Percentiles rank a stretch among this genome's conserved stretches.
phyloP scores from a whole-genome alignment of 2,797 vertebrate genomes.

The Lagorchestes hirsutus region DNA sequence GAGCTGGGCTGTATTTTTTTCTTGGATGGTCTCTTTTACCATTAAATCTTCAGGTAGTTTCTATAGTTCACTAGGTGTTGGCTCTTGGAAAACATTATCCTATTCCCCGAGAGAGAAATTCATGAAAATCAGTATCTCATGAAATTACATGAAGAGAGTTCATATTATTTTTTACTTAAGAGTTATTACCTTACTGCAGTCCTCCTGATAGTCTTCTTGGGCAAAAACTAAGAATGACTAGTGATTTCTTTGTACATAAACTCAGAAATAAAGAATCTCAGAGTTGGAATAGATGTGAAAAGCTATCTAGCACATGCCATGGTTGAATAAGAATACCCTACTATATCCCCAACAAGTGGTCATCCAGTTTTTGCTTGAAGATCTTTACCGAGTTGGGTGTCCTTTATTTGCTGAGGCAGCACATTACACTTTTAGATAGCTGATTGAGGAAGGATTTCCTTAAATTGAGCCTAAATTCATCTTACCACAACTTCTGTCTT shows the following conservation, averaged over 20 bases:
- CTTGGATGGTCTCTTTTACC: neutral
- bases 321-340: neutral
- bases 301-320: neutral
- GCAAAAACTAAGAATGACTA: slow-evolving; percentile 31
- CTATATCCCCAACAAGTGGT: neutral
- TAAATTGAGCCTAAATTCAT: neutral
- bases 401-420: neutral
- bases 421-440: neutral
- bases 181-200: neutral
- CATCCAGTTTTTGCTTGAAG: neutral
- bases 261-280: neutral
- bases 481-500: neutral
- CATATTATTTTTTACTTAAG: slow-evolving; percentile 47
- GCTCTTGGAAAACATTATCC: slow-evolving; percentile 32
- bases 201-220: slow-evolving; percentile 4
- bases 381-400: neutral
- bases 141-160: slow-evolving; percentile 13
- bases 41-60: slow-evolving; percentile 33
- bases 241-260: slow-evolving; percentile 45
- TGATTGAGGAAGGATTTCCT: neutral
- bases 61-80: neutral
- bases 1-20: neutral
- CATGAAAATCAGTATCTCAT: slow-evolving; percentile 1
- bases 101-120: slow-evolving; percentile 28
- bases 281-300: too few relatives aligned